Evolutionary conservation across 2,888 invertebrate species (phyloP).

Genomic region (Syrphus vitripennis): DNA sequence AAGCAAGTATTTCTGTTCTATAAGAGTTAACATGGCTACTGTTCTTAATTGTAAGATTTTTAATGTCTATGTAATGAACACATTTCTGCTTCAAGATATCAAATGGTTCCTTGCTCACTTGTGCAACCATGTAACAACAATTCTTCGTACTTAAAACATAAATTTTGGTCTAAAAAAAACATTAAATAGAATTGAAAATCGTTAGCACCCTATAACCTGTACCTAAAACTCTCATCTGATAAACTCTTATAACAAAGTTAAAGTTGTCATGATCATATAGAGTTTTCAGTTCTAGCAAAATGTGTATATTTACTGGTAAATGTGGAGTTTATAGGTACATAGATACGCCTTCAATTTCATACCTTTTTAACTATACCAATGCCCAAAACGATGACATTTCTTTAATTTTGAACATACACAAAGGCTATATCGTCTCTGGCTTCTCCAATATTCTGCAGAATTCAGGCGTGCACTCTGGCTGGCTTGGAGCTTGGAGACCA

Average conservation of each 20-base stretch:
- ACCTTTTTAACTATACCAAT: background rate
- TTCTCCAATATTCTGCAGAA: background rate
- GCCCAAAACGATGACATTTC: conserved; percentile 50
- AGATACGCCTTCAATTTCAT: background rate
- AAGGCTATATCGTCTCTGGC: background rate
- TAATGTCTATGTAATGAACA: too few species aligned
- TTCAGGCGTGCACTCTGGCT: conserved; percentile 21
- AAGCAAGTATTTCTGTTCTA: too few species aligned
- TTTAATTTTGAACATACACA: conserved; percentile 53
- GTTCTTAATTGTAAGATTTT: too few species aligned
- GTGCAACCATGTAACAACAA: too few species aligned
- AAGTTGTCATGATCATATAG: conserved; percentile 20
- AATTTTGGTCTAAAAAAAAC: too few species aligned
- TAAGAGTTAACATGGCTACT: too few species aligned
- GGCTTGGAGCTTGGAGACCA: conserved; percentile 26
- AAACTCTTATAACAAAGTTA: background rate
- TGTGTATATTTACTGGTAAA: conserved; percentile 20
- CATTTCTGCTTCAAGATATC: too few species aligned
- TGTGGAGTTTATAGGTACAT: background rate
- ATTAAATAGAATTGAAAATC: too few species aligned
- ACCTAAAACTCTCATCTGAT: background rate
- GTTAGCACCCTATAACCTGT: conserved; percentile 2
- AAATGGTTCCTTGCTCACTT: too few species aligned
- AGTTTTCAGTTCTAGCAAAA: conserved; percentile 11
- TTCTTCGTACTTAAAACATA: too few species aligned